phyloP scores from a whole-genome alignment of 2,888 invertebrate species.

The Hololepta plana region DNA sequence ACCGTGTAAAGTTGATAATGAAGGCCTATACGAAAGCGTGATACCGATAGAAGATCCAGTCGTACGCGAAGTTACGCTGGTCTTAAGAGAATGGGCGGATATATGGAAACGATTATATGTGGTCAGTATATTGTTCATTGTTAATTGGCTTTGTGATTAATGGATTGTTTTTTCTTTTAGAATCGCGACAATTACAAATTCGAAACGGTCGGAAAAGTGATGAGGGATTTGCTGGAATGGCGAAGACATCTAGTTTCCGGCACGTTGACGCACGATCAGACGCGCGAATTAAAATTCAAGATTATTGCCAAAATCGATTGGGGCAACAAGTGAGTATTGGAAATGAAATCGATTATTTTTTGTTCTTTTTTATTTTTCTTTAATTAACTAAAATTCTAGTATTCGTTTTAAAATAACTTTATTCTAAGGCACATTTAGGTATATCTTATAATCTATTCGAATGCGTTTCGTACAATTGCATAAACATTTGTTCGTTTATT shows the following conservation, averaged over 20 bases:
- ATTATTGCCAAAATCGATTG: constrained; percentile 88
- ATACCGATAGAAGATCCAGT: constrained; percentile 71
- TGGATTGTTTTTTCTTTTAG: constrained; percentile 26
- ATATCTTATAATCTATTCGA: too few relatives aligned
- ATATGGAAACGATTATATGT: constrained; percentile 86
- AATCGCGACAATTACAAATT: constrained; percentile 72
- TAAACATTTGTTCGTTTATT: too few relatives aligned
- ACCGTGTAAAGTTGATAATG: constrained; percentile 63
- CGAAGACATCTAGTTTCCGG: constrained; percentile 70
- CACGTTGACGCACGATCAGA: constrained; percentile 83
- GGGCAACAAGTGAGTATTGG: constrained; percentile 85
- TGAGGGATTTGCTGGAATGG: constrained; percentile 76
- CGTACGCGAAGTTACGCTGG: constrained; percentile 80
- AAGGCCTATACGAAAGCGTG: constrained; percentile 51
- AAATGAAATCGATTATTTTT: too few relatives aligned
- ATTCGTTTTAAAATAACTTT: neutral
- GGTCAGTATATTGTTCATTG: constrained; percentile 35
- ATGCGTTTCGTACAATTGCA: too few relatives aligned
- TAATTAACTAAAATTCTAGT: neutral
- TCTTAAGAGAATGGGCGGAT: constrained; percentile 82
- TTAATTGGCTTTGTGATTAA: constrained; percentile 1
- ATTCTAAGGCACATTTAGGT: too few relatives aligned
- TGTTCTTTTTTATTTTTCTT: constrained; percentile 7
- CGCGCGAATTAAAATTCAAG: constrained; percentile 64
- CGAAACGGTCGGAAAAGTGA: constrained; percentile 70